Percentiles rank a stretch among this genome's conserved stretches.
Evolutionary conservation across 1,140 invertebrate genomes (phyloP).

Genomic region (Polypedilum vanderplanki): DNA sequence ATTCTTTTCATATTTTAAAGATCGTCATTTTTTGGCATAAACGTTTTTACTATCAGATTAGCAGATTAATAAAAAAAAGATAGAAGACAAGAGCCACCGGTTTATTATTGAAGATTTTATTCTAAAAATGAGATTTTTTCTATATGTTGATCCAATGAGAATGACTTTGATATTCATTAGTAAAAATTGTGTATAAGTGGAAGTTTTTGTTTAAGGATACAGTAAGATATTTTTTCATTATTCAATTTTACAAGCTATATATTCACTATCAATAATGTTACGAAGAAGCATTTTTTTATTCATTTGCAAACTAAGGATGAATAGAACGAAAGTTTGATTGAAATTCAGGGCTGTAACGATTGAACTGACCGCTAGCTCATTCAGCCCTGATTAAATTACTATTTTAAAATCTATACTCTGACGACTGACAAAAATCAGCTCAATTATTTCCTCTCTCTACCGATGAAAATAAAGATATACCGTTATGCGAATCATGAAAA

Average conservation of each 20-base stretch:
- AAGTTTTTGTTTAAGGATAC: neutral
- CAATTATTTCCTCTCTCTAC: too few species aligned
- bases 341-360: too few species aligned
- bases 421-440: too few species aligned
- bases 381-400: too few species aligned
- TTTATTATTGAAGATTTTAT: neutral
- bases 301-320: neutral
- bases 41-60: too few species aligned
- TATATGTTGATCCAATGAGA: neutral
- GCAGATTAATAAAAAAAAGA: too few species aligned
- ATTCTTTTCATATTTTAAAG: too few species aligned
- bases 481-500: neutral
- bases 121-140: neutral
- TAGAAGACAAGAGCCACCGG: neutral
- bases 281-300: neutral
- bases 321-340: neutral
- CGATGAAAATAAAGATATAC: neutral
- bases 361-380: too few species aligned
- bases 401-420: too few species aligned
- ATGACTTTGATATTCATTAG: conserved; percentile 6
- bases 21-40: too few species aligned
- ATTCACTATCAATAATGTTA: neutral
- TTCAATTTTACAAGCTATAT: conserved; percentile 6
- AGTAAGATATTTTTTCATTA: neutral
- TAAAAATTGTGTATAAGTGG: conserved; percentile 6